Percentiles rank a stretch among this genome's conserved stretches.
Evolutionary conservation across 2,797 vertebrate species (phyloP).

Genomic region (Cyclopterus lumpus): DNA sequence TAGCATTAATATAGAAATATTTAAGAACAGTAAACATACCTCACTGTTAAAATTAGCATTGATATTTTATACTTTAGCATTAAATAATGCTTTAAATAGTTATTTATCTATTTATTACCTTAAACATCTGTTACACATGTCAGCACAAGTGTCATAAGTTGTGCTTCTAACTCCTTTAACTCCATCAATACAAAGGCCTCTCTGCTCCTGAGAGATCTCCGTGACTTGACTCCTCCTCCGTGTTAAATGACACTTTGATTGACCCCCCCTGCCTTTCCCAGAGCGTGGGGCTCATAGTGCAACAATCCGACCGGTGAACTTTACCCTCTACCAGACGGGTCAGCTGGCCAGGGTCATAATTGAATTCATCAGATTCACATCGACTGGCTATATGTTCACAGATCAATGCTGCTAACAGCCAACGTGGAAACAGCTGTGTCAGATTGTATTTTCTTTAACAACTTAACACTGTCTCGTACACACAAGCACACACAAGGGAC

Average conservation of each 20-base stretch:
- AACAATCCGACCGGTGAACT: slow-evolving; percentile 54
- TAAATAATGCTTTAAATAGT: neutral
- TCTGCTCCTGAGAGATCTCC: slow-evolving; percentile 5
- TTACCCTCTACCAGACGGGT: slow-evolving; percentile 43
- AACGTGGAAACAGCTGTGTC: slow-evolving; percentile 21
- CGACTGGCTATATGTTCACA: slow-evolving; percentile 14
- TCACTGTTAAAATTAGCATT: neutral
- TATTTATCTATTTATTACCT: neutral
- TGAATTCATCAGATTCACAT: slow-evolving; percentile 44
- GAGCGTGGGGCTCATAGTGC: slow-evolving; percentile 28
- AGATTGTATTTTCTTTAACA: slow-evolving; percentile 15
- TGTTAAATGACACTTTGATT: slow-evolving; percentile 47
- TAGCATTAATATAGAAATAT: neutral
- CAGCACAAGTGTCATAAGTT: neutral
- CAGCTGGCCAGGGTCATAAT: slow-evolving; percentile 41
- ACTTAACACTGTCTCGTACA: neutral
- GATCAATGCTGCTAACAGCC: slow-evolving; percentile 43
- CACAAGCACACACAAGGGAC: neutral
- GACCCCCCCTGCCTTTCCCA: slow-evolving; percentile 31
- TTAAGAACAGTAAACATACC: neutral
- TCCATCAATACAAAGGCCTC: slow-evolving; percentile 34
- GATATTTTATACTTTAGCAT: neutral
- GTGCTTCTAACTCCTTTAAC: slow-evolving; percentile 23
- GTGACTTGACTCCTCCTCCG: neutral
- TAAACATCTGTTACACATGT: neutral